Conservation (phyloP, 2,797 vertebrate species). For the Oophaga sylvatica region DNA sequence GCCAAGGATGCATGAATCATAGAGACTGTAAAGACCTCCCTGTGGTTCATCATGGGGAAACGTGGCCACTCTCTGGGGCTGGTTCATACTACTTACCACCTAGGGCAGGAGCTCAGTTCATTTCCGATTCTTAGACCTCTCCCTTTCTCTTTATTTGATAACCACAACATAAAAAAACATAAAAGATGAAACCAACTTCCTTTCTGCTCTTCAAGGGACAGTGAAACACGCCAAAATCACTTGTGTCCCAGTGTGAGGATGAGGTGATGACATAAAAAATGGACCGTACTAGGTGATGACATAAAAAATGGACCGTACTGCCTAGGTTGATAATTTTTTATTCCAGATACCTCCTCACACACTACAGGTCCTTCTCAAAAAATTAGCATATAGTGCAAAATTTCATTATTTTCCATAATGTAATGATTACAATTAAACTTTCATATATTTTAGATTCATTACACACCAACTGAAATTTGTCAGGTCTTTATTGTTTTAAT, state of each 20-base stretch:
- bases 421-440: too few species aligned
- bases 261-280: background rate
- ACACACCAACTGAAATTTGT: too few species aligned
- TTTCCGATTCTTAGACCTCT: background rate
- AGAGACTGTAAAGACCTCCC: background rate
- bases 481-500: too few species aligned
- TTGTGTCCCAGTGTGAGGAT: background rate
- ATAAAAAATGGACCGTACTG: background rate
- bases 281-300: background rate
- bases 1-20: background rate
- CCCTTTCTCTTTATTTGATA: background rate
- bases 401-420: too few species aligned
- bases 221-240: background rate
- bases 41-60: background rate
- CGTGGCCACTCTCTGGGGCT: background rate
- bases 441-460: too few species aligned
- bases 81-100: background rate
- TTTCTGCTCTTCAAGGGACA: background rate
- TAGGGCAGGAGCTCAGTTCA: background rate
- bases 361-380: too few species aligned
- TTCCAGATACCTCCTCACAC: background rate
- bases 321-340: background rate
- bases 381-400: too few species aligned
- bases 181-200: background rate
- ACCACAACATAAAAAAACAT: background rate